Conservation (phyloP, 2,797 vertebrate species). For the Alauda arvensis region DNA sequence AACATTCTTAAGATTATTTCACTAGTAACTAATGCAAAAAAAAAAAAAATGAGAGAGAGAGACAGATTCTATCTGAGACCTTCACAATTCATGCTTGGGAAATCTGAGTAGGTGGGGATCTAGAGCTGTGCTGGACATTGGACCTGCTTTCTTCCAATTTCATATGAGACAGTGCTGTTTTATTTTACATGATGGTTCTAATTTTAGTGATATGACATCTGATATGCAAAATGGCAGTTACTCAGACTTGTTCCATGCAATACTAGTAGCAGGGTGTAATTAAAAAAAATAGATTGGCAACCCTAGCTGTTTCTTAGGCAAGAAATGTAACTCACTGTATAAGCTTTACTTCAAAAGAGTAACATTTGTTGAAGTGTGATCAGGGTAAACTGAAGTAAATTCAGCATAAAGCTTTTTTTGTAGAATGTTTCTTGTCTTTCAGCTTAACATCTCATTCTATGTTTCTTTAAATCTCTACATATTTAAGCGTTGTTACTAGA, state of each 20-base stretch:
- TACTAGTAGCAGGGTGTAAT: not conserved
- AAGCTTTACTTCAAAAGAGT: not conserved
- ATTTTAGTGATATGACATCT: not conserved
- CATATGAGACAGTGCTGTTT: not conserved
- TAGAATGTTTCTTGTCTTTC: not conserved
- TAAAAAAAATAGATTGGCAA: not conserved
- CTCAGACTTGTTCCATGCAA: not conserved
- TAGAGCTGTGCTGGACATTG: not conserved
- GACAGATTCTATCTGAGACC: not conserved
- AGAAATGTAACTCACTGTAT: not conserved
- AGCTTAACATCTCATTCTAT: not conserved
- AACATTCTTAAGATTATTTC: not conserved
- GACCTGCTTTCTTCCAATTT: constrained; percentile 3
- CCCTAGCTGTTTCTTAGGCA: not conserved
- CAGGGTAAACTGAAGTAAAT: not conserved
- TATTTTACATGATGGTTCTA: constrained; percentile 15
- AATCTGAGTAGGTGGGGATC: not conserved
- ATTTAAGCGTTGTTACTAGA: not conserved
- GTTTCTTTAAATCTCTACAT: not conserved
- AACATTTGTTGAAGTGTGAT: not conserved
- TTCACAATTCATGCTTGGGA: not conserved
- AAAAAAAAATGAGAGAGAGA: not conserved
- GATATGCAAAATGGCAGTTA: not conserved
- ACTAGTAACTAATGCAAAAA: not conserved
- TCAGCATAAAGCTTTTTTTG: not conserved